Percentiles rank a stretch among this genome's conserved stretches.
These are phyloP conservation scores for Pomatorhinus ruficollis DNA, from an alignment of 2,113 vertebrate genomes.

Conservation along the genomic window DNA sequence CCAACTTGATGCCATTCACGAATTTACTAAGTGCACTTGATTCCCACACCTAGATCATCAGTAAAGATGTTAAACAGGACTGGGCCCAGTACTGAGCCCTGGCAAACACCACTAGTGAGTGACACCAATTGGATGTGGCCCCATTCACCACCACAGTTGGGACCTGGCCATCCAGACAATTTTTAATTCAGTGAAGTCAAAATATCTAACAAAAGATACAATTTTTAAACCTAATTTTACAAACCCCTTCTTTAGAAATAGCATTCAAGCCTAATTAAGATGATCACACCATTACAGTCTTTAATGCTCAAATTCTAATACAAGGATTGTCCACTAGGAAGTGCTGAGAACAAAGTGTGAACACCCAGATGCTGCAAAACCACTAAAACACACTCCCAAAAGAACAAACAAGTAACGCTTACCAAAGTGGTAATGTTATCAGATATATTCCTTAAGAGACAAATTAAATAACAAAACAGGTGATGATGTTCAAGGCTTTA, in stretches of 20 bases:
- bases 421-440: background rate
- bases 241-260: background rate
- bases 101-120: background rate
- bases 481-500: background rate
- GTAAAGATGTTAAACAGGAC: background rate
- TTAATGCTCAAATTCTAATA: background rate
- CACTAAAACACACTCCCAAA: background rate
- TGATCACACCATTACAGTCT: background rate
- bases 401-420: background rate
- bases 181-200: background rate
- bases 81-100: background rate
- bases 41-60: background rate
- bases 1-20: background rate
- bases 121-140: background rate
- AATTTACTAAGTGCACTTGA: background rate
- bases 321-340: background rate
- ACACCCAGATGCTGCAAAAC: background rate
- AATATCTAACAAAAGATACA: background rate
- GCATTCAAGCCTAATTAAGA: background rate
- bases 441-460: background rate
- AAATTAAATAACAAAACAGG: background rate
- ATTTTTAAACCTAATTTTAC: background rate
- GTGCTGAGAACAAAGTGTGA: background rate
- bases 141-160: background rate
- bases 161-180: accelerated